Evolutionary conservation across 2,113 vertebrate genomes (phyloP), one percentile per base, ranked within the genome.

Genomic region (Nipponia nippon): DNA sequence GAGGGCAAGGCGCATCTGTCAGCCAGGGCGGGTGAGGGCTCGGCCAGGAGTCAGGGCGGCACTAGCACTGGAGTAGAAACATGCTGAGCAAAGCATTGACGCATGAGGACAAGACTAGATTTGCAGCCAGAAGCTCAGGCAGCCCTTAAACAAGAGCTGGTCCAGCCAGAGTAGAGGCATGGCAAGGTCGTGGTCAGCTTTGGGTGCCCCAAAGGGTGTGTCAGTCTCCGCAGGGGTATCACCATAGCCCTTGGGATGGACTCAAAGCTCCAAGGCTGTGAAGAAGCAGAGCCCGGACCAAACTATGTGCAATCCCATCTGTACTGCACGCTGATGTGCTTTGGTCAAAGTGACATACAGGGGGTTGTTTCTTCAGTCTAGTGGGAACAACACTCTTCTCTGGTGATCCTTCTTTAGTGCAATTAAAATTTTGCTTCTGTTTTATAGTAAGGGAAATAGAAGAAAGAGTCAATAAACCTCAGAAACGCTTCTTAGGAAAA

Each of bases 21-120:
- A 77, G 56, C 5, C 22, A 38, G 42, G 38, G 32, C 16, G 13
- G 49, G 77, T 1, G 2, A 77, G 34, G 29, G 9, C 27, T 83
- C 0, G 2, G 27, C 30, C 50, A 29, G 63, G 16, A 67, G 46
- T 29, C 38, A 32, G 59, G 30, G 32, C 19, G 61, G n/a, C 93
- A 6, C 46, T 30, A 29, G 26, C 63, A 12, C 56, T 19, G 49
- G 32, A 44, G 49, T 6, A 23, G 46, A 30, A 70, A 44, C 29
- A 20, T 1, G 1, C 13, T 15, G 27, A 62, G 26, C 13, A 67
- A 73, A 84, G 66, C 40, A 6, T 32, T 0, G 1, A 14, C n/a
- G 7, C 22, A 3, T 61, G 19, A 17, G n/a, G 53, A 20, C 8
- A 15, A 55, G 46, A 17, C 21, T 14, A 42, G 46, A 2, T 20